These are phyloP conservation scores for Thryonomys swinderianus DNA, from an alignment of 2,113 vertebrate genomes.

Conservation along the genomic window DNA sequence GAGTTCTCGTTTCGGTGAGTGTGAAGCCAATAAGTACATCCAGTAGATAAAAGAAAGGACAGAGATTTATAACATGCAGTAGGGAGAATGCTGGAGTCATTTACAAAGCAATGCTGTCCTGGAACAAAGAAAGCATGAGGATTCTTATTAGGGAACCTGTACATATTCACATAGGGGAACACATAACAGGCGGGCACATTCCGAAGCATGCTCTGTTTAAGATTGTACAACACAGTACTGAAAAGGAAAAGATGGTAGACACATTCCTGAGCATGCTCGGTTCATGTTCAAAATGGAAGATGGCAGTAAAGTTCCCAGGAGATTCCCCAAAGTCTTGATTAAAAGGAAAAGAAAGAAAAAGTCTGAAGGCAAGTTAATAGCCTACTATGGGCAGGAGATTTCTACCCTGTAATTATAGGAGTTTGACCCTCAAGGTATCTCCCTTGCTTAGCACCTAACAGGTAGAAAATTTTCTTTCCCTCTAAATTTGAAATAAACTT, in stretches of 20 bases:
- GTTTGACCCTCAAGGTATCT: neutral
- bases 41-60: neutral
- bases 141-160: neutral
- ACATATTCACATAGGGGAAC: neutral
- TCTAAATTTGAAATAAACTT: neutral
- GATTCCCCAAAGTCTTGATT: neutral
- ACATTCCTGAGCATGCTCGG: neutral
- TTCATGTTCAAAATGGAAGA: neutral
- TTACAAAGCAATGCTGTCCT: neutral
- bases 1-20: neutral
- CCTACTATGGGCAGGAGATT: neutral
- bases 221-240: neutral
- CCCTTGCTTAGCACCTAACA: neutral
- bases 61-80: neutral
- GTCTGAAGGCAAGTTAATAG: neutral
- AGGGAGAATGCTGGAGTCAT: neutral
- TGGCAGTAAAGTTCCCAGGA: neutral
- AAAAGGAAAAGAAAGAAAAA: neutral
- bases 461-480: neutral
- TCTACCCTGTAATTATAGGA: neutral
- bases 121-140: neutral
- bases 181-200: neutral
- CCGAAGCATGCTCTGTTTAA: neutral
- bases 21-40: neutral
- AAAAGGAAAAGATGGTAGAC: neutral